A percentile compares a stretch with the other conserved stretches of the same genome.
These are phyloP conservation scores for Heliconius cydno DNA, from an alignment of 2,888 invertebrate genomes.

Conservation along the genomic window DNA sequence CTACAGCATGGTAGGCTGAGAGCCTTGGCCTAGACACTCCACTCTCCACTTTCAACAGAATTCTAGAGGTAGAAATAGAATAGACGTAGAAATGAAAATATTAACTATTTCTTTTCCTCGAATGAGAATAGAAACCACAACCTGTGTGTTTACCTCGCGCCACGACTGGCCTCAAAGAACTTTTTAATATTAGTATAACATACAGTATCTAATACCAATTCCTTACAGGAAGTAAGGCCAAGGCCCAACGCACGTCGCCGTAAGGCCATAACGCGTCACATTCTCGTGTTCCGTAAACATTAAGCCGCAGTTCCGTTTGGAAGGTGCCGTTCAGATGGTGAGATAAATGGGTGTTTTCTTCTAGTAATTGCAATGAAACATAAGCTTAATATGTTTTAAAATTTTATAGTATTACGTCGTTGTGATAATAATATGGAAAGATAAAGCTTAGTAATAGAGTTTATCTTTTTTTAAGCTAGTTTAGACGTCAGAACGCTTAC, in stretches of 20 bases:
- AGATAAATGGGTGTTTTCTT: constrained; percentile 14
- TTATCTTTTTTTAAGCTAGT: neutral
- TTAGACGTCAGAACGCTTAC: too few relatives aligned
- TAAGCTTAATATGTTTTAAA: constrained; percentile 13
- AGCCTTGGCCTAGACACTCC: neutral
- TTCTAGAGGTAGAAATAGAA: neutral
- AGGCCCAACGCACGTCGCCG: constrained; percentile 28
- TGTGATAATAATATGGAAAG: neutral
- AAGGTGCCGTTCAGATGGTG: constrained; percentile 22
- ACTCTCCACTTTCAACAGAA: neutral
- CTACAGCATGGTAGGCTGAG: neutral
- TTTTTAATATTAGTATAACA: neutral
- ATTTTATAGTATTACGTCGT: neutral
- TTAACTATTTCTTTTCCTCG: too few relatives aligned
- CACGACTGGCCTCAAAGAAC: too few relatives aligned
- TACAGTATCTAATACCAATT: constrained; percentile 2
- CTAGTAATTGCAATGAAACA: constrained; percentile 17
- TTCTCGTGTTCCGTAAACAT: constrained; percentile 35
- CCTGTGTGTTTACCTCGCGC: too few relatives aligned
- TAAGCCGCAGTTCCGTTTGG: constrained; percentile 25
- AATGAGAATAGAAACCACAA: too few relatives aligned
- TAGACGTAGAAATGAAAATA: too few relatives aligned
- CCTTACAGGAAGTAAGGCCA: constrained; percentile 10
- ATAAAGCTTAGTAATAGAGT: neutral
- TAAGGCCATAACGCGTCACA: constrained; percentile 31